Conservation (phyloP, 2,113 vertebrate species). For the Gorsachius goisagi region DNA sequence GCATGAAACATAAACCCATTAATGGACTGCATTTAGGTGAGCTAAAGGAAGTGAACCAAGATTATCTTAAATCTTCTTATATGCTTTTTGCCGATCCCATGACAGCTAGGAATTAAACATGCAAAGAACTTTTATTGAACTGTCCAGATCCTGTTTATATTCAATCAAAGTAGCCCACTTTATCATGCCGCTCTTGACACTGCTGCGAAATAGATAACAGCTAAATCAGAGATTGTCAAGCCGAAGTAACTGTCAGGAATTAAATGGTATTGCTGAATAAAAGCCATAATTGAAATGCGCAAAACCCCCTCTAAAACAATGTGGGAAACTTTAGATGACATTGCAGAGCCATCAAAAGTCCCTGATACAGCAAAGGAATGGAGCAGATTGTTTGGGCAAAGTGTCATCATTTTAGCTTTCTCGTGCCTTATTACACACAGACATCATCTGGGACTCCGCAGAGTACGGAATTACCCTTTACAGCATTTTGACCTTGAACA, state of each 20-base stretch:
- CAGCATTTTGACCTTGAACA: constrained; percentile 63
- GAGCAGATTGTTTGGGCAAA: constrained; percentile 53
- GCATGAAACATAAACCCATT: constrained; percentile 19
- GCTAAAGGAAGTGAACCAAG: constrained; percentile 27
- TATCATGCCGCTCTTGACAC: constrained; percentile 55
- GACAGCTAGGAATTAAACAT: constrained; percentile 59
- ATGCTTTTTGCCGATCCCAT: constrained; percentile 5
- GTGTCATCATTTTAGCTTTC: constrained; percentile 53
- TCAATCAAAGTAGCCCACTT: constrained; percentile 38
- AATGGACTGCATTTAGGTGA: constrained; percentile 23
- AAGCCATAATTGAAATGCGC: constrained; percentile 58
- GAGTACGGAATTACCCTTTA: constrained; percentile 49
- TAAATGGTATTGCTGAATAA: constrained; percentile 54
- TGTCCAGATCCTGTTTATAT: constrained; percentile 57
- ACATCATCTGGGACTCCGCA: constrained; percentile 33
- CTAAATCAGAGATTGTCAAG: constrained; percentile 66
- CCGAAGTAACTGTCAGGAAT: constrained; percentile 56
- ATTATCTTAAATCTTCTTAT: constrained; percentile 28
- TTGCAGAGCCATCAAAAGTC: constrained; percentile 29
- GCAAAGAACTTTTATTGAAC: constrained; percentile 51
- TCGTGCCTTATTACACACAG: constrained; percentile 66
- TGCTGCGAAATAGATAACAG: constrained; percentile 58
- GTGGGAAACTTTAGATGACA: constrained; percentile 52
- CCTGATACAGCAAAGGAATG: background rate
- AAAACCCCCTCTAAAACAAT: constrained; percentile 12